Evolutionary conservation across 2,113 vertebrate species (phyloP).

Genomic region (Macaca nemestrina): DNA sequence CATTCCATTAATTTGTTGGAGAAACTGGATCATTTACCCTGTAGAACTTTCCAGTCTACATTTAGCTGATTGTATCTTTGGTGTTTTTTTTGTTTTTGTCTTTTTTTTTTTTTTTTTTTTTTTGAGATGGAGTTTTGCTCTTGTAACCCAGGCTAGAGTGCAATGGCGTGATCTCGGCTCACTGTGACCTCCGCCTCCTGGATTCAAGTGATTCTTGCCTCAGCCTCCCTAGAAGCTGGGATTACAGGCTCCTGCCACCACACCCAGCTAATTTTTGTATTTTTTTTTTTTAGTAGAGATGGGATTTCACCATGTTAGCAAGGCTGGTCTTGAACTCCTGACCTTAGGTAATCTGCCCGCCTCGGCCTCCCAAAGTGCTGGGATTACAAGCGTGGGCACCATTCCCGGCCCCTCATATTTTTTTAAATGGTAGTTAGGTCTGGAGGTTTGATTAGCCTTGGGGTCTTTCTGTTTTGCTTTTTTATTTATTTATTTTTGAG

Average conservation of each 20-base stretch:
- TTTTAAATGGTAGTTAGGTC: slow-evolving; percentile 48
- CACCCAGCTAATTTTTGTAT: neutral
- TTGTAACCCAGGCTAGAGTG: neutral
- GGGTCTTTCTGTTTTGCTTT: neutral
- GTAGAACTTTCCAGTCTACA: slow-evolving; percentile 58
- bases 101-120: neutral
- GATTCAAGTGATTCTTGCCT: neutral
- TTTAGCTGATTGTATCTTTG: slow-evolving; percentile 42
- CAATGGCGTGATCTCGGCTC: neutral
- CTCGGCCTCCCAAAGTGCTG: neutral
- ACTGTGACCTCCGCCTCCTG: neutral
- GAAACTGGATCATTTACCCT: slow-evolving; percentile 42
- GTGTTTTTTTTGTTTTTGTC: slow-evolving; percentile 25
- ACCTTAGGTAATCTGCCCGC: no score
- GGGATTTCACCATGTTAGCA: neutral
- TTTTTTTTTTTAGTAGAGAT: neutral
- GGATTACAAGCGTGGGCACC: neutral
- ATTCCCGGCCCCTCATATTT: neutral
- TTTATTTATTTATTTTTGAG: no score
- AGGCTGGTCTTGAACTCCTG: neutral
- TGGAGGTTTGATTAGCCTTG: slow-evolving; percentile 23
- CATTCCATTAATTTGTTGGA: slow-evolving; percentile 38
- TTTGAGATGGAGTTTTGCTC: neutral
- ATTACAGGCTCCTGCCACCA: neutral
- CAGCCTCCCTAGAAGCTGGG: neutral